Conservation (phyloP, 1,140 invertebrate genomes). For the Zaprionus davidi region DNA sequence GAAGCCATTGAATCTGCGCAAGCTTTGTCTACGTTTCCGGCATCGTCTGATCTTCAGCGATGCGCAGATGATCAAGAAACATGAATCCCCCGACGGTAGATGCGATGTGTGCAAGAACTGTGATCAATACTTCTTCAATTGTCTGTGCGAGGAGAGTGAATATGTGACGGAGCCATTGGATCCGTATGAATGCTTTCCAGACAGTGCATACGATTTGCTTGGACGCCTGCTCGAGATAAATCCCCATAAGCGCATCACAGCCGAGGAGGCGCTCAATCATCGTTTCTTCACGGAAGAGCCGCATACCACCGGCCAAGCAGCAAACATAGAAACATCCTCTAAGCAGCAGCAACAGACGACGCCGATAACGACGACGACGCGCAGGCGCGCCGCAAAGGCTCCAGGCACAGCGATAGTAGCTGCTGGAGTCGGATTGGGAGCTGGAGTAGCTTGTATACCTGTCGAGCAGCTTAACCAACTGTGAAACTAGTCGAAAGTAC, state of each 20-base stretch:
- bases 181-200: constrained; percentile 73
- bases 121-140: constrained; percentile 81
- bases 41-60: constrained; percentile 72
- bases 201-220: constrained; percentile 97
- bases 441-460: background rate
- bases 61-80: constrained; percentile 54
- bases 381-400: constrained; percentile 22
- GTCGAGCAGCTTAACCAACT: constrained; percentile 52
- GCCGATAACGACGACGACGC: constrained; percentile 3
- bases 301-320: constrained; percentile 13
- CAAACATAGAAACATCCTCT: background rate
- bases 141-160: constrained; percentile 68
- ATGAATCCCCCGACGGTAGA: constrained; percentile 60
- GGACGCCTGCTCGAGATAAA: constrained; percentile 99
- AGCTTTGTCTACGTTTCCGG: constrained; percentile 85
- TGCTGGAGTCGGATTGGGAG: constrained; percentile 5
- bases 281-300: constrained; percentile 87
- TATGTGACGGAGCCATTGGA: constrained; percentile 71
- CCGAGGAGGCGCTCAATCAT: constrained; percentile 98
- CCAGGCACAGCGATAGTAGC: constrained; percentile 2
- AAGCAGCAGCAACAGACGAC: background rate
- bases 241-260: constrained; percentile 99
- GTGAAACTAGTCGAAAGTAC: constrained; percentile 65
- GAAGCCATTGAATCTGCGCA: constrained; percentile 85
- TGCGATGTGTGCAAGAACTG: constrained; percentile 80